Conservation (phyloP, 2,888 invertebrate species). For the Synergus laeviventris region DNA sequence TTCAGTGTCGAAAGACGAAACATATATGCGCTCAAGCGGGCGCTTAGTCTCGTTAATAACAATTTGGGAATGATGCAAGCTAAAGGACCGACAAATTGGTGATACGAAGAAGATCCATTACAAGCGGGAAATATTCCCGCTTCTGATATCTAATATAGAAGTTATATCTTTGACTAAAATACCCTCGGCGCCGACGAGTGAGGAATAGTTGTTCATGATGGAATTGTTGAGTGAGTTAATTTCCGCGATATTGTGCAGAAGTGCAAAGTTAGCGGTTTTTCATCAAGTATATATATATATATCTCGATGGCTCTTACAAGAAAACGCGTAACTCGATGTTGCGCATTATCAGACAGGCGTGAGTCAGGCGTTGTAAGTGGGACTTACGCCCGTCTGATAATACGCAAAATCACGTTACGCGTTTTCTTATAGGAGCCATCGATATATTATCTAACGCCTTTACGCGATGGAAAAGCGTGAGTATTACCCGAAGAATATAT, state of each 20-base stretch:
- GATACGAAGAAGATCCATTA: constrained; percentile 27
- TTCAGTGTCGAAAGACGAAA: too few species aligned
- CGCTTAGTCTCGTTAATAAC: not conserved
- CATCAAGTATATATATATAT: constrained; percentile 56
- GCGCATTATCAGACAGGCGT: too few species aligned
- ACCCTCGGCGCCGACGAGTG: constrained; percentile 26
- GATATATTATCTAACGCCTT: constrained; percentile 48
- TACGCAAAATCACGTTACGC: too few species aligned
- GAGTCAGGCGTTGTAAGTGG: too few species aligned
- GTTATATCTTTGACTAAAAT: constrained; percentile 55
- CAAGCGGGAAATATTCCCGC: constrained; percentile 1
- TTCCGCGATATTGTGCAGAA: constrained; percentile 53
- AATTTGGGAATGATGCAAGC: not conserved
- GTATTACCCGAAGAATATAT: constrained; percentile 37
- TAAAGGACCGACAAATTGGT: constrained; percentile 1
- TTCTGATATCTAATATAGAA: constrained; percentile 52
- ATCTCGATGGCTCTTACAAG: too few species aligned
- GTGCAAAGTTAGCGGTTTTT: constrained; percentile 57
- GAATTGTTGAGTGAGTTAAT: constrained; percentile 49
- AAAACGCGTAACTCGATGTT: too few species aligned
- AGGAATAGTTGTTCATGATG: constrained; percentile 13
- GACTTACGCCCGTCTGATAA: too few species aligned
- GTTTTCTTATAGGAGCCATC: too few species aligned
- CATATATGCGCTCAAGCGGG: too few species aligned
- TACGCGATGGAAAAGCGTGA: constrained; percentile 39